phyloP scores from a whole-genome alignment of 1,140 invertebrate species.

The Drosophila suzukii region DNA sequence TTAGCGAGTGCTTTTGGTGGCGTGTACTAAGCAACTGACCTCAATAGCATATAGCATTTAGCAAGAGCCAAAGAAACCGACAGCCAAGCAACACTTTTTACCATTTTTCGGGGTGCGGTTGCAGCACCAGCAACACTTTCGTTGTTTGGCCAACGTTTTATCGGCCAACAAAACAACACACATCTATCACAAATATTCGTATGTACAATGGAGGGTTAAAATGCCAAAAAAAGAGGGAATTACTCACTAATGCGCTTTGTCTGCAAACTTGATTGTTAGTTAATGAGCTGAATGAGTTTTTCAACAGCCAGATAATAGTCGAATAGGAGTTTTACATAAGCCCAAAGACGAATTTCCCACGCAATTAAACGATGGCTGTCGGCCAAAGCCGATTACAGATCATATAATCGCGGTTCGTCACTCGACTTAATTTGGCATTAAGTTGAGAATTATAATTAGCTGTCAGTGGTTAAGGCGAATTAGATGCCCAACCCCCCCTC shows the following conservation, averaged over 20 bases:
- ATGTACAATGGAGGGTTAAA: conserved; percentile 23
- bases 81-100: conserved; percentile 47
- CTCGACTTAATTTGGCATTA: conserved; percentile 72
- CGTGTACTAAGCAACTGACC: conserved; percentile 75
- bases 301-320: conserved; percentile 21
- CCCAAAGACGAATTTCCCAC: conserved; percentile 56
- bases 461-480: conserved; percentile 54
- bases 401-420: conserved; percentile 30
- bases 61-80: conserved; percentile 54
- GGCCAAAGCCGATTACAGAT: conserved; percentile 62
- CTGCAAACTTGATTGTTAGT: conserved; percentile 64
- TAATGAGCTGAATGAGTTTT: conserved; percentile 60
- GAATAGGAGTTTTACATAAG: conserved; percentile 53
- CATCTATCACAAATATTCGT: conserved; percentile 17
- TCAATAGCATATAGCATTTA: conserved; percentile 64
- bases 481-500: conserved; percentile 31
- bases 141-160: conserved; percentile 62
- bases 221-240: conserved; percentile 53
- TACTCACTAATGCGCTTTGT: conserved; percentile 74
- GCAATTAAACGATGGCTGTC: conserved; percentile 50
- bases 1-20: conserved; percentile 46
- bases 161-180: conserved; percentile 38
- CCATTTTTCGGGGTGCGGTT: conserved; percentile 59
- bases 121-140: conserved; percentile 65
- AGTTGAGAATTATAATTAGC: conserved; percentile 71